Evolutionary conservation across 1,140 invertebrate species (phyloP), one percentile per base, ranked within the genome.

Genomic region (Proales similis): DNA sequence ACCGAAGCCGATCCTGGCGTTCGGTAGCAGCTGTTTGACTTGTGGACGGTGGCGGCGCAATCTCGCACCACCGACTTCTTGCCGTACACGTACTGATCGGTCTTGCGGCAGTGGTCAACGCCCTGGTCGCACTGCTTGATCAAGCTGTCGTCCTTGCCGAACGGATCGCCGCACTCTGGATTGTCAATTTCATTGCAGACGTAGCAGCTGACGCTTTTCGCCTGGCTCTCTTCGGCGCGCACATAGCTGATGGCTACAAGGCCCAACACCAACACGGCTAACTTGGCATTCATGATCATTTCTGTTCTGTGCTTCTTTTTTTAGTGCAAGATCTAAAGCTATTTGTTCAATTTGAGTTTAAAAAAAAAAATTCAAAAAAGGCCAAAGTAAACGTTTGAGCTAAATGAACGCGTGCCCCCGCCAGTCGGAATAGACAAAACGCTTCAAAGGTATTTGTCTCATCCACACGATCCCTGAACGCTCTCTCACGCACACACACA

Each of bases 1-100:
- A 42, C 36, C 27, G 12, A 29, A 9, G 51, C 51, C 45, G 39
- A 42, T 9, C 51, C 51, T 29, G 51, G 24, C 19, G 51, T 57
- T 42, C 45, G 39, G 22, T 57, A 57, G 27, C 51, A 57, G 5
- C 19, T 7, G 12, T 39, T 20, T 38, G 22, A 22, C 32, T 57
- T 39, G 14, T 38, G 45, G 9, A 57, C 9, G 29, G 39, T 42
- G 39, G 39, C 45, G 12, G 51, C 51, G 26, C 51, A 57, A 27
- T 57, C 36, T 12, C 51, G 33, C n/a, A n/a, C n/a, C n/a, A n/a
- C n/a, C n/a, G n/a, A n/a, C n/a, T n/a, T n/a, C n/a, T n/a, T n/a
- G n/a, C n/a, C n/a, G n/a, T n/a, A n/a, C n/a, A n/a, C n/a, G n/a
- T n/a, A n/a, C n/a, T 57, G 51, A 26, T 42, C 51, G 14, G 32